Base-by-base conservation (phyloP, 2,797 vertebrate genomes). In the Gymnopithys bicolor region DNA sequence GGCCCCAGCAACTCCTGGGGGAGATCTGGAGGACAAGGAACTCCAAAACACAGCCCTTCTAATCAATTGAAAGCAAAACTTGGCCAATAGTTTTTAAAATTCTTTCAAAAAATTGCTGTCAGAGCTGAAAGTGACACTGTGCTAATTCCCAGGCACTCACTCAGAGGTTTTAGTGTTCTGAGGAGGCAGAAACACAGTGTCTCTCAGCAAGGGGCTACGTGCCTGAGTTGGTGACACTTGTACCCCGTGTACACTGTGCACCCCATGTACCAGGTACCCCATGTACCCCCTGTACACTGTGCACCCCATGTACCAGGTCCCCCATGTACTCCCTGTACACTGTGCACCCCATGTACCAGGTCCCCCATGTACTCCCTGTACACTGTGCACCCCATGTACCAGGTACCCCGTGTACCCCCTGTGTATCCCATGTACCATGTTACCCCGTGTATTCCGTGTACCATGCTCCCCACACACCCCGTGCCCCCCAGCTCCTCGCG, bases 201-300 rank as follows among this genome's bases (percentile, higher is more conserved):
- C 0, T 0, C 59, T 63, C 28, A 1, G 2, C 0, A 1, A 27
- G 48, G 28, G 32, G 33, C 58, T 0, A 0, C 0, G 1, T 21
- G 32, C 45, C 16, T 2, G 12, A 25, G 56, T 19, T 23, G 64
- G 41, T 11, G 41, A 19, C 3, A 2, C 0, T 0, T 2, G 22
- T 2, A 5, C 15, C 32, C 52, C 0, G 0, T 7, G 18, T 28
- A 14, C 8, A 14, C 21, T 21, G 22, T 13, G n/a, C n/a, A 39
- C 16, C 48, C 27, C 27, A 6, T 25, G 48, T 49, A 49, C 48
- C 48, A 21, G 16, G 21, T 12, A 13, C 22, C 46, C 25, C 49
- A 11, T 48, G 21, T 12, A 48, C 22, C 23, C 49, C 49, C 8
- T 51, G 49, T 28, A 28, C 25, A 9, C 49, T 7, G 10, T 51